Conservation (phyloP, 2,797 vertebrate genomes). For the Mus spretus region DNA sequence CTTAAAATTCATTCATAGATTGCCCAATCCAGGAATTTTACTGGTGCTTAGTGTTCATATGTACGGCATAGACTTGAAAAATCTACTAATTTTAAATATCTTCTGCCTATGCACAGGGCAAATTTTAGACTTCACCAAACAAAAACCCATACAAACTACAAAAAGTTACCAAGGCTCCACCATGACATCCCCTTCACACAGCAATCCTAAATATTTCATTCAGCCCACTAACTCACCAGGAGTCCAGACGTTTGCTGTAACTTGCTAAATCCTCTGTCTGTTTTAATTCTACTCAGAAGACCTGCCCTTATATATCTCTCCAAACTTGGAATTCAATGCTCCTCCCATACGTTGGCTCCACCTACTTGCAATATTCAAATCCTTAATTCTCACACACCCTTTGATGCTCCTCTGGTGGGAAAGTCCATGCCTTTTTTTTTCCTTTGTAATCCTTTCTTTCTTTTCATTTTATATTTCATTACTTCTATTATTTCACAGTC, state of each 20-base stretch:
- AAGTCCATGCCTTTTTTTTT: too few species aligned
- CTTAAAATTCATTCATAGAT: background rate
- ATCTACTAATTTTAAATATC: background rate
- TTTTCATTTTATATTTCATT: too few species aligned
- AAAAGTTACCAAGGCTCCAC: background rate
- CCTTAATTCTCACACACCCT: background rate
- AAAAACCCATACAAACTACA: background rate
- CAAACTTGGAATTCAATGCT: too few species aligned
- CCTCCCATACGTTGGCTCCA: too few species aligned
- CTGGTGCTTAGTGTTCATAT: background rate
- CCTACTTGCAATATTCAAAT: background rate
- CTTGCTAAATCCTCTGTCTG: background rate
- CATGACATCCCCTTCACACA: background rate
- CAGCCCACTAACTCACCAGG: background rate
- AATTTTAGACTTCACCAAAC: background rate
- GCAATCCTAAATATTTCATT: background rate
- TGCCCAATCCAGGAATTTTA: background rate
- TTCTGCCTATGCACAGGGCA: background rate
- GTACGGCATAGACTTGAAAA: background rate
- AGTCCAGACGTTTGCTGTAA: background rate
- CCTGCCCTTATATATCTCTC: too few species aligned
- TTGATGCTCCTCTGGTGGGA: background rate
- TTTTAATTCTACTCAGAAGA: too few species aligned
- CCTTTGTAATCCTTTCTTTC: too few species aligned
- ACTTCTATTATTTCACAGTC: too few species aligned